Base-by-base conservation (phyloP, 2,888 invertebrate species). In the Cephus rjabovi region DNA sequence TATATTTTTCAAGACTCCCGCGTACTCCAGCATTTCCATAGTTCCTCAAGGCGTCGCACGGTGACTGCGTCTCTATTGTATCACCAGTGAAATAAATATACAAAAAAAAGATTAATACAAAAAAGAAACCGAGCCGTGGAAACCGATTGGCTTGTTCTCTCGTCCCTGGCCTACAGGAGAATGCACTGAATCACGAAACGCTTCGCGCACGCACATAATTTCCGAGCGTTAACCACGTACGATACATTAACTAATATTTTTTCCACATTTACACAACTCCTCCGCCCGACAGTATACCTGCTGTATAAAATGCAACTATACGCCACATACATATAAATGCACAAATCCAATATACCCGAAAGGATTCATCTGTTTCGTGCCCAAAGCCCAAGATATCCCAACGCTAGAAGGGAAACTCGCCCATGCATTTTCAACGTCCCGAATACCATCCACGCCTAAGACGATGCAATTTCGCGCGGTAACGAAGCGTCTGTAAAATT, bases 131-230 rank as follows among this genome's bases (percentile, higher is more conserved):
- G 56, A 23, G 23, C 56, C 23, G 56, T 23, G 56, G 9, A 56
- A 56, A 56, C 56, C 56, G 56, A 56, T 56, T 56, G 56, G 56
- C 23, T 56, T 56, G 56, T 56, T 23, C 56, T 56, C 56, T 23
- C 56, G 56, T 78, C 81, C 81, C 81, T 82, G 82, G 76, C 76
- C 33, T 31, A 79, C 79, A 81, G 83, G 83, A 81, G 80, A 83
- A 83, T 80, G 83, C 81, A 81, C 82, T 80, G 81, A 77, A 77
- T 81, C 80, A 78, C 81, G 80, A 81, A 81, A 82, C 82, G 81
- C 79, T 56, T 56, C 15, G 23, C 6, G 56, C 56, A 56, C 56
- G 56, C 56, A 56, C 56, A 23, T 56, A 56, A 56, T 56, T 56
- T 56, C 56, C 23, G 56, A 23, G 9, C 56, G 0, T 56, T 56